Evolutionary conservation across 1,140 invertebrate species (phyloP), one percentile per base, ranked within the genome.

Genomic region (Halotydeus destructor): DNA sequence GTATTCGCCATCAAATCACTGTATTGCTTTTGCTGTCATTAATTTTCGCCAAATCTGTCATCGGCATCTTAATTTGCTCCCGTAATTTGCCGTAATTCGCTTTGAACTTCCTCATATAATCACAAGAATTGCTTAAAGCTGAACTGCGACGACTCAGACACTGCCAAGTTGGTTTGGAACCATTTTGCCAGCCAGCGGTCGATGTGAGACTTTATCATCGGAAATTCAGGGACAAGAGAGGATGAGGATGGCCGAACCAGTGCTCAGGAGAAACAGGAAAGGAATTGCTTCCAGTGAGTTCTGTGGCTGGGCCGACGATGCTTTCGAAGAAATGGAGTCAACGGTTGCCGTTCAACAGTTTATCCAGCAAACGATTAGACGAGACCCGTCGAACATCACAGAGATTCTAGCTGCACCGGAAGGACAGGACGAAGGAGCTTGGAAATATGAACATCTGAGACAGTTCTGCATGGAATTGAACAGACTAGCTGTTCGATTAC

Each of bases 381-480:
- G 74, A 49, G 83, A 98, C 64, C 81, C 85, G 22, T 71, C 76
- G 18, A 85, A 91, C 65, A 77, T 98, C 40, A 89, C 96, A 52
- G 69, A 78, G 26, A 97, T 99, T 55, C 63, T 99, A 11, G 85
- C 74, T 50, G 84, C 91, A 61, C 94, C 94, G 14, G 88, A 96
- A 51, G 76, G 79, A 8, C 86, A 97, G 60, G 93, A 99, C 60
- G 89, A 97, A 64, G 91, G 91, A 27, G 89, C 97, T 8, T 99
- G 94, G 94, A 99, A 99, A 65, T 99, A 99, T 62, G 94, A 99
- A 67, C 94, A 99, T 67, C 68, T 99, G 26, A 71, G 86, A 52
- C 88, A 97, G 62, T 96, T 97, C 61, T 97, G 91, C 60, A 91
- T 97, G 84, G 91, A 98, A 63, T 61, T 99, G 21, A 98, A 98